Evolutionary conservation across 2,113 vertebrate genomes (phyloP).

Genomic region (Rhinolophus ferrumequinum): DNA sequence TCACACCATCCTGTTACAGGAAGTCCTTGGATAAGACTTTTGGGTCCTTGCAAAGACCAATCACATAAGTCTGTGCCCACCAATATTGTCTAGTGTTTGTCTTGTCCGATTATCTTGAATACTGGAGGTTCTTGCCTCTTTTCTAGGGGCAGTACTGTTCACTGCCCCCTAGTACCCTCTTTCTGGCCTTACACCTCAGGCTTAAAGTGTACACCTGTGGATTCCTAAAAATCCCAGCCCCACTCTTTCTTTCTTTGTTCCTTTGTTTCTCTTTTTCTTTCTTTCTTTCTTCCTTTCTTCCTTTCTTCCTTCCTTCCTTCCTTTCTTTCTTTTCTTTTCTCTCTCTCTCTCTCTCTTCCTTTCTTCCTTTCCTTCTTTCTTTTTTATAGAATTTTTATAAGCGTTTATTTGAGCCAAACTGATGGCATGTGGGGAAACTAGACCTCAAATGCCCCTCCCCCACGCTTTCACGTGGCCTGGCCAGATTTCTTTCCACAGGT

Average conservation of each 20-base stretch:
- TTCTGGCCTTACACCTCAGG: neutral
- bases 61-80: neutral
- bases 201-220: fast-evolving
- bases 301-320: no score
- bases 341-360: no score
- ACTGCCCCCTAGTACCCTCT: fast-evolving
- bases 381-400: neutral
- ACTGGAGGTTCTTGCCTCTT: fast-evolving
- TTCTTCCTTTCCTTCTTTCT: no score
- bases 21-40: neutral
- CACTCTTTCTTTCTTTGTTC: no score
- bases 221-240: neutral
- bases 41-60: neutral
- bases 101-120: no score
- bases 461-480: neutral
- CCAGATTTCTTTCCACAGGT: neutral
- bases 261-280: no score
- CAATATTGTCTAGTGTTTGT: neutral
- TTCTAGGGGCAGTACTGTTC: fast-evolving
- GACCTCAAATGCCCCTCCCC: neutral
- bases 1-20: no score
- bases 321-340: no score
- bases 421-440: neutral
- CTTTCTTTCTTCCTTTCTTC: no score
- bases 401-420: neutral